phyloP scores from a whole-genome alignment of 2,797 vertebrate species.

The Danio albolineatus region DNA sequence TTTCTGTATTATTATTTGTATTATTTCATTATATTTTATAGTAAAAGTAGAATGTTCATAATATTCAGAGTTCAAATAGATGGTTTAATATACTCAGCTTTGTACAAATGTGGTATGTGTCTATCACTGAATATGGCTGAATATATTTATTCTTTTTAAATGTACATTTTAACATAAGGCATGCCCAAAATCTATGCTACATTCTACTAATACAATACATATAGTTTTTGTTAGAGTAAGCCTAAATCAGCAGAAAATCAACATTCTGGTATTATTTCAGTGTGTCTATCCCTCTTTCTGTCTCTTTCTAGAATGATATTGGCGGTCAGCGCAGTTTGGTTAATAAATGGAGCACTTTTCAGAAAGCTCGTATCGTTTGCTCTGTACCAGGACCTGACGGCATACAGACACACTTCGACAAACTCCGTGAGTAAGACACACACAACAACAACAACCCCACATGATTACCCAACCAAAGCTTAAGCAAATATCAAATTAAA shows the following conservation, averaged over 20 bases:
- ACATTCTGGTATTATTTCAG: not conserved
- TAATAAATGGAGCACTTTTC: constrained; percentile 86
- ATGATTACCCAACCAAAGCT: not conserved
- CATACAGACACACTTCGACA: constrained; percentile 83
- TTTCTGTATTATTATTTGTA: too few relatives aligned
- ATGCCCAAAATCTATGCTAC: not conserved
- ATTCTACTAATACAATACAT: not conserved
- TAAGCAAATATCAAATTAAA: constrained; percentile 2
- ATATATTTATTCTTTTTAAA: too few relatives aligned
- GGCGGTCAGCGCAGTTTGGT: constrained; percentile 85
- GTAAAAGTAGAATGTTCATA: too few relatives aligned
- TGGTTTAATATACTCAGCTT: too few relatives aligned
- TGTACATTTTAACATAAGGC: too few relatives aligned
- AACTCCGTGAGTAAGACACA: constrained; percentile 80
- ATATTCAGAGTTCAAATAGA: too few relatives aligned
- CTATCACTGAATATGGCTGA: too few relatives aligned
- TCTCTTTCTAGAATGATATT: constrained; percentile 77
- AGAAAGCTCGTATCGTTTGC: constrained; percentile 82
- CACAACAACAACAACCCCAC: not conserved
- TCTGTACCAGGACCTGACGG: constrained; percentile 72
- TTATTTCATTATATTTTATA: too few relatives aligned
- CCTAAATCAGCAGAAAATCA: not conserved
- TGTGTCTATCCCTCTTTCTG: constrained; percentile 21
- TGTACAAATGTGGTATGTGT: too few relatives aligned
- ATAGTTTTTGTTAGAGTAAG: not conserved